phyloP scores from a whole-genome alignment of 2,888 invertebrate genomes.

The Tyria jacobaeae region DNA sequence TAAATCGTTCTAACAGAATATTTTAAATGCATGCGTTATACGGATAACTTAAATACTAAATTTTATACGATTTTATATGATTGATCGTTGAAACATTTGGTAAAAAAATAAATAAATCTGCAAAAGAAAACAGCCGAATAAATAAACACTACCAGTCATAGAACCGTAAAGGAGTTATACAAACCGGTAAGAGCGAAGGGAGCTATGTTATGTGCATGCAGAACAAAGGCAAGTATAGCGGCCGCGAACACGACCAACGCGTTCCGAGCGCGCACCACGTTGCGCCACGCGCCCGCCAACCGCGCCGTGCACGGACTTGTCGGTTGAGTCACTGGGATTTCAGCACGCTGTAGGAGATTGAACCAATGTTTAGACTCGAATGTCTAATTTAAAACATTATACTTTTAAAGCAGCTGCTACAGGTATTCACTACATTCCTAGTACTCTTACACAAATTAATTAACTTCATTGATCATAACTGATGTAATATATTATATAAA shows the following conservation, averaged over 20 bases:
- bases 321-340: conserved; percentile 37
- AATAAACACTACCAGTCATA: conserved; percentile 6
- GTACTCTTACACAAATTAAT: background rate
- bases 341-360: conserved; percentile 50
- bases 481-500: too few species aligned
- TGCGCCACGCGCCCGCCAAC: conserved; percentile 53
- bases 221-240: conserved; percentile 86
- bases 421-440: background rate
- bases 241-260: conserved; percentile 92
- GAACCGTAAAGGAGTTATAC: conserved; percentile 23
- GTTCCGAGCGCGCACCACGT: conserved; percentile 90
- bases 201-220: conserved; percentile 74
- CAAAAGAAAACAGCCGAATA: background rate
- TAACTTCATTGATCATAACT: background rate
- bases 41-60: too few species aligned
- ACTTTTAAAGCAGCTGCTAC: background rate
- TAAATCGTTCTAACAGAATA: too few species aligned
- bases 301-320: conserved; percentile 32
- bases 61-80: too few species aligned
- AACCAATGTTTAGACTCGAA: background rate
- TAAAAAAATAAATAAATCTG: background rate
- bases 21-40: too few species aligned
- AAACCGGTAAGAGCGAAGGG: conserved; percentile 91
- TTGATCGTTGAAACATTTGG: too few species aligned
- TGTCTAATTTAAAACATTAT: too few species aligned